phyloP scores from a whole-genome alignment of 1,140 invertebrate genomes.

The Drosophila serrata region DNA sequence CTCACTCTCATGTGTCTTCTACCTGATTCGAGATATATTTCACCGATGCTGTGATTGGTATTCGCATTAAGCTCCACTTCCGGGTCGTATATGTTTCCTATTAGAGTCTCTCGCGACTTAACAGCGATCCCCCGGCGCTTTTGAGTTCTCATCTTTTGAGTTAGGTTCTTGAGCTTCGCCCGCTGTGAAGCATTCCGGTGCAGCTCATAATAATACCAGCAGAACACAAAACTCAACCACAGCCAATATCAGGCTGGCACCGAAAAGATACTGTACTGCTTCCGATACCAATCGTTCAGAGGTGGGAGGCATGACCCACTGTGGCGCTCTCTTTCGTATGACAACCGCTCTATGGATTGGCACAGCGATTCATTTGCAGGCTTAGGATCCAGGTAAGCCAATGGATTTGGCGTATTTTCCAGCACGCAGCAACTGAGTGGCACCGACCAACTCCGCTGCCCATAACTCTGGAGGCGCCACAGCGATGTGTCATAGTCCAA shows the following conservation, averaged over 20 bases:
- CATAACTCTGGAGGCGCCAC: slow-evolving; percentile 91
- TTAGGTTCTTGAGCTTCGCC: slow-evolving; percentile 30
- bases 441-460: slow-evolving; percentile 90
- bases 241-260: slow-evolving; percentile 88
- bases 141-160: not conserved
- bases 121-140: slow-evolving; percentile 10
- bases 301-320: slow-evolving; percentile 89
- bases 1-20: slow-evolving; percentile 53
- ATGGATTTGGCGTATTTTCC: slow-evolving; percentile 87
- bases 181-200: slow-evolving; percentile 86
- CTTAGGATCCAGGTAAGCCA: slow-evolving; percentile 91
- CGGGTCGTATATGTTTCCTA: slow-evolving; percentile 80
- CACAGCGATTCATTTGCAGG: slow-evolving; percentile 90
- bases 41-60: slow-evolving; percentile 10
- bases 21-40: slow-evolving; percentile 30
- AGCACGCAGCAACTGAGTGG: slow-evolving; percentile 92
- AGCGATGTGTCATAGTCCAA: slow-evolving; percentile 93
- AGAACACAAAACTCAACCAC: slow-evolving; percentile 90
- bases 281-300: slow-evolving; percentile 91
- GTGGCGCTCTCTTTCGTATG: slow-evolving; percentile 88
- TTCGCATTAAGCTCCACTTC: slow-evolving; percentile 59
- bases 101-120: slow-evolving; percentile 59
- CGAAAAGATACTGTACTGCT: slow-evolving; percentile 91
- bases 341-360: slow-evolving; percentile 88
- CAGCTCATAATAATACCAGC: slow-evolving; percentile 89